A percentile compares a stretch with the other conserved stretches of the same genome.
phyloP scores from a whole-genome alignment of 1,140 invertebrate genomes.

The Akabosia matsudoensis region DNA sequence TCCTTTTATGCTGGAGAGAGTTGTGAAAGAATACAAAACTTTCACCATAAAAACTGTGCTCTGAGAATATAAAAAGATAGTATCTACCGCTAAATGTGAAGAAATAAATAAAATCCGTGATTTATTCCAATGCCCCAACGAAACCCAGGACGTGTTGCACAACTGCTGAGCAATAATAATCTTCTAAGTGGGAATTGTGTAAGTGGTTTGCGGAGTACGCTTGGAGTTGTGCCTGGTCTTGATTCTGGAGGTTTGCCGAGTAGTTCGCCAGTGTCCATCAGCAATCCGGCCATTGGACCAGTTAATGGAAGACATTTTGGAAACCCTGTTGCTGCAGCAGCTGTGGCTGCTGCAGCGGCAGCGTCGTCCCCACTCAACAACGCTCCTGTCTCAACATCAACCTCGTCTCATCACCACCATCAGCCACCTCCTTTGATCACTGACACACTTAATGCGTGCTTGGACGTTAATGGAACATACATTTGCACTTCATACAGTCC shows the following conservation, averaged over 20 bases:
- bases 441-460: slow-evolving; percentile 55
- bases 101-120: too few species aligned
- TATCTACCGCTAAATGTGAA: too few species aligned
- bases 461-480: slow-evolving; percentile 60
- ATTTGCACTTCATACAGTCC: slow-evolving; percentile 61
- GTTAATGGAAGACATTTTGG: neutral
- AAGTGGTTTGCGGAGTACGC: neutral
- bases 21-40: too few species aligned
- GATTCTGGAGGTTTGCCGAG: neutral
- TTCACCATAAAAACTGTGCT: too few species aligned
- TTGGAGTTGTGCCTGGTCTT: neutral
- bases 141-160: slow-evolving; percentile 33
- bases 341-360: neutral
- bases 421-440: slow-evolving; percentile 44
- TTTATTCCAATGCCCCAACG: slow-evolving; percentile 45
- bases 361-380: slow-evolving; percentile 3
- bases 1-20: too few species aligned
- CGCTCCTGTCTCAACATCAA: neutral
- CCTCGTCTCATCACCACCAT: neutral
- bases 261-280: too few species aligned
- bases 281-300: too few species aligned
- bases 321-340: slow-evolving; percentile 10
- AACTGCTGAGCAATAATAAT: slow-evolving; percentile 41
- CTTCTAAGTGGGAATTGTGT: neutral
- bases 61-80: too few species aligned